Evolutionary conservation across 2,797 vertebrate species (phyloP).

Genomic region (Pangasius mekongensis): DNA sequence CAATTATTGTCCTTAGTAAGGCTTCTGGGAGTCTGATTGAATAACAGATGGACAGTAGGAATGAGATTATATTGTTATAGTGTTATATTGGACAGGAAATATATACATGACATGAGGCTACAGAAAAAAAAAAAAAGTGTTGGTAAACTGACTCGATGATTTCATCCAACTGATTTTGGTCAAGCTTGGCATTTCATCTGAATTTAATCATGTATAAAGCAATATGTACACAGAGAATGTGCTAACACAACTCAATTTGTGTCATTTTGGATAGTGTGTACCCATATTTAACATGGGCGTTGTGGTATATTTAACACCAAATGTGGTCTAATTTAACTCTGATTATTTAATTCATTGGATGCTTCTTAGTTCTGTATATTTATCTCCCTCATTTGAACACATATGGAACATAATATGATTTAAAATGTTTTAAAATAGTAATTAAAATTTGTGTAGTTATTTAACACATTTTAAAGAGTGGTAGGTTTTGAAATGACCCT

Average conservation of each 20-base stretch:
- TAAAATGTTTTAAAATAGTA: no score
- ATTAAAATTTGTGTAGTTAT: not conserved
- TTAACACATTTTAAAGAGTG: not conserved
- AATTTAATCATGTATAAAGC: not conserved
- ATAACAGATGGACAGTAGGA: constrained; percentile 47
- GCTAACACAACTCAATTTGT: not conserved
- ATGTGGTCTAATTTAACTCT: no score
- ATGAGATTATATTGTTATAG: constrained; percentile 19
- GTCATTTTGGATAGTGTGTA: not conserved
- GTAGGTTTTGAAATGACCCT: no score
- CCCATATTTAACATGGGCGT: no score
- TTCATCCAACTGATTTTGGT: not conserved
- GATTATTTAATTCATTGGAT: no score
- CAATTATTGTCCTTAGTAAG: constrained; percentile 44
- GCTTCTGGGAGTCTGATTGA: constrained; percentile 38
- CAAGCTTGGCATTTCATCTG: not conserved
- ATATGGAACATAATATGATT: no score
- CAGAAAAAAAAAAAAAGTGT: constrained; percentile 23
- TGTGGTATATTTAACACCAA: no score
- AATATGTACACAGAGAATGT: not conserved
- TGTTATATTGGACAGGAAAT: not conserved
- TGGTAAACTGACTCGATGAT: not conserved
- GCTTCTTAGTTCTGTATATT: no score
- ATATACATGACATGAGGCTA: not conserved
- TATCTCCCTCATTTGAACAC: no score